These are phyloP conservation scores for Ancistrus triradiatus DNA, from an alignment of 2,113 vertebrate species.

Conservation along the genomic window DNA sequence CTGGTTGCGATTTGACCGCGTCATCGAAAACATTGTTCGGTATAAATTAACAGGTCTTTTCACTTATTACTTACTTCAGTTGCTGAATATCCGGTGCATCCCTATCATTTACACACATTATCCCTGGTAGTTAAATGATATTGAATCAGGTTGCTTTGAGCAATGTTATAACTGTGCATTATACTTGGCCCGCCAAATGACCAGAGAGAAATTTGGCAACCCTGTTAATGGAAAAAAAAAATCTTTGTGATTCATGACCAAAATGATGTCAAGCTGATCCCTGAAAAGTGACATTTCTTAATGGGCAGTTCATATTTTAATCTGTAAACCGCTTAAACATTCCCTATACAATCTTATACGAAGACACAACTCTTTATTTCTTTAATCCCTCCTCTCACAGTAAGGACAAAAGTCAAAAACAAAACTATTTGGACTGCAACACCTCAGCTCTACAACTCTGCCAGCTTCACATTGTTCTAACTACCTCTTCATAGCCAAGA, in stretches of 20 bases:
- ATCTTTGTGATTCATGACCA: too few species aligned
- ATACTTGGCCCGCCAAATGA: constrained; percentile 1
- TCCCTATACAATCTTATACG: background rate
- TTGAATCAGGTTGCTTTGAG: background rate
- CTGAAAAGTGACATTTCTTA: too few species aligned
- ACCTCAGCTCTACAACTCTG: constrained; percentile 8
- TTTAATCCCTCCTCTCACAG: background rate
- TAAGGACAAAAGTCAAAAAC: background rate
- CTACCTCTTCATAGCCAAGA: background rate
- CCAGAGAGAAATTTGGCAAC: background rate
- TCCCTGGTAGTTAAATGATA: background rate
- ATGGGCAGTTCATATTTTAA: too few species aligned
- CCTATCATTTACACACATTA: background rate
- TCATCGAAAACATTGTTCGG: too few species aligned
- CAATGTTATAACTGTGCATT: background rate
- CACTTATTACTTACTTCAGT: too few species aligned
- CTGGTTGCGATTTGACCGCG: too few species aligned
- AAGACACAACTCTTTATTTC: background rate
- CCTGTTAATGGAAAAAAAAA: too few species aligned
- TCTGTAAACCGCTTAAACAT: background rate
- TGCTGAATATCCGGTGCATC: too few species aligned
- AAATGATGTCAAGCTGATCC: too few species aligned
- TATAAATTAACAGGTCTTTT: too few species aligned
- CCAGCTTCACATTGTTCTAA: constrained; percentile 6
- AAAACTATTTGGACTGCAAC: constrained; percentile 8